Evolutionary conservation across 92 coral and sea anemone species (phyloP).

Genomic region (Hydrozoanthus gracilis): DNA sequence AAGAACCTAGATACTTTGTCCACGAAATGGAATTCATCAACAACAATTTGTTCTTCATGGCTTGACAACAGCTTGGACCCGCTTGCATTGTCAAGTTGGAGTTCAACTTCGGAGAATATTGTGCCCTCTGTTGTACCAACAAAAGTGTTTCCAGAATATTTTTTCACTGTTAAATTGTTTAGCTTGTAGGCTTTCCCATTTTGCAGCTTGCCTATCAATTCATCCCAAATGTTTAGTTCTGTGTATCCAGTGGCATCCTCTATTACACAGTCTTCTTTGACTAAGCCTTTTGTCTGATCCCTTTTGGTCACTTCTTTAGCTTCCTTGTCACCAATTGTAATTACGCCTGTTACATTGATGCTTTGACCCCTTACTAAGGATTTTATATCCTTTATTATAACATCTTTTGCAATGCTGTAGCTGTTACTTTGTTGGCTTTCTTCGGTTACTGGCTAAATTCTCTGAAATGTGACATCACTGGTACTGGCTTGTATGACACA

Average conservation of each 20-base stretch:
- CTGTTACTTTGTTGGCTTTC: background rate
- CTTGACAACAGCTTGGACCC: no score
- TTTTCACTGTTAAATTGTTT: slow-evolving; percentile 34
- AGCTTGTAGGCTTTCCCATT: slow-evolving; percentile 24
- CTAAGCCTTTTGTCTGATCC: background rate
- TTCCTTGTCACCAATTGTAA: slow-evolving; percentile 24
- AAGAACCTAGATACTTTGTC: slow-evolving; percentile 24
- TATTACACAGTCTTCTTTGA: slow-evolving; percentile 34
- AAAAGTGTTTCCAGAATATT: slow-evolving; percentile 6
- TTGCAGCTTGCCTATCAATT: background rate
- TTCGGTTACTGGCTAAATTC: slow-evolving; percentile 8
- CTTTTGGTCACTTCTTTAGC: slow-evolving; percentile 32
- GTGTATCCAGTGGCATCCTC: slow-evolving; percentile 40
- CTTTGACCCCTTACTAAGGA: background rate
- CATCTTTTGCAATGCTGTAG: slow-evolving; percentile 2
- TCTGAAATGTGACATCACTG: slow-evolving; percentile 21
- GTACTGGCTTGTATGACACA: no score
- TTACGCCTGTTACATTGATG: slow-evolving; percentile 12
- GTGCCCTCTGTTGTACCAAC: slow-evolving; percentile 19
- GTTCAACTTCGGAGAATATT: slow-evolving; percentile 15
- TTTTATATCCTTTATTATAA: slow-evolving; percentile 10
- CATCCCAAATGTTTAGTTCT: slow-evolving; percentile 29
- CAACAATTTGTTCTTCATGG: background rate
- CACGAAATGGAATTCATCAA: slow-evolving; percentile 9
- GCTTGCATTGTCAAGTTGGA: background rate